Percentiles rank a stretch among this genome's conserved stretches.
Conservation (phyloP, 2,888 invertebrate genomes). For the Dusona sp. region DNA sequence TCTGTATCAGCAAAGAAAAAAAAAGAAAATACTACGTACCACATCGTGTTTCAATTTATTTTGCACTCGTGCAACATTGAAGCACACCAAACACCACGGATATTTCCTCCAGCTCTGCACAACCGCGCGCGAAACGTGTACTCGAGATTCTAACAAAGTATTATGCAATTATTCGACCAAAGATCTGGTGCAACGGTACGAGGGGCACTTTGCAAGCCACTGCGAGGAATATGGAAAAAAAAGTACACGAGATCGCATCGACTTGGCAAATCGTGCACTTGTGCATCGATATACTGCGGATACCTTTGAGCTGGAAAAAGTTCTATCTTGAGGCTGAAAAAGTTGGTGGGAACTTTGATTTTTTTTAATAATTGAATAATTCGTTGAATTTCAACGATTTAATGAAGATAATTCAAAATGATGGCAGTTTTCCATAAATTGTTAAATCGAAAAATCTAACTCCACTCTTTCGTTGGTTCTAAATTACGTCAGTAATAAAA, state of each 20-base stretch:
- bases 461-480: not conserved
- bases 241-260: conserved; percentile 23
- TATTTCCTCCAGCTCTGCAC: conserved; percentile 29
- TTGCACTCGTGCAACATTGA: conserved; percentile 29
- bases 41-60: conserved; percentile 36
- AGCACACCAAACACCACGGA: conserved; percentile 27
- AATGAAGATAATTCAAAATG: not conserved
- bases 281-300: conserved; percentile 26
- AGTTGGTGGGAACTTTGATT: not conserved
- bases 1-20: not conserved
- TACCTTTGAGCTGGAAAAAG: not conserved
- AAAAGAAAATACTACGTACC: not conserved
- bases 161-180: conserved; percentile 69
- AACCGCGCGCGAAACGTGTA: conserved; percentile 41
- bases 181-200: conserved; percentile 58
- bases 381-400: not conserved
- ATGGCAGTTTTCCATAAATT: not conserved
- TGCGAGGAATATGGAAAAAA: not conserved
- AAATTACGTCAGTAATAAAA: not conserved
- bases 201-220: conserved; percentile 10
- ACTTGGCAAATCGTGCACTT: conserved; percentile 44
- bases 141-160: conserved; percentile 67
- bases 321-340: not conserved
- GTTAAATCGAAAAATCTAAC: not conserved
- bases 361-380: not conserved